Percentiles rank a stretch among this genome's conserved stretches.
Evolutionary conservation across 2,797 vertebrate species (phyloP).

Genomic region (Cuniculus paca): DNA sequence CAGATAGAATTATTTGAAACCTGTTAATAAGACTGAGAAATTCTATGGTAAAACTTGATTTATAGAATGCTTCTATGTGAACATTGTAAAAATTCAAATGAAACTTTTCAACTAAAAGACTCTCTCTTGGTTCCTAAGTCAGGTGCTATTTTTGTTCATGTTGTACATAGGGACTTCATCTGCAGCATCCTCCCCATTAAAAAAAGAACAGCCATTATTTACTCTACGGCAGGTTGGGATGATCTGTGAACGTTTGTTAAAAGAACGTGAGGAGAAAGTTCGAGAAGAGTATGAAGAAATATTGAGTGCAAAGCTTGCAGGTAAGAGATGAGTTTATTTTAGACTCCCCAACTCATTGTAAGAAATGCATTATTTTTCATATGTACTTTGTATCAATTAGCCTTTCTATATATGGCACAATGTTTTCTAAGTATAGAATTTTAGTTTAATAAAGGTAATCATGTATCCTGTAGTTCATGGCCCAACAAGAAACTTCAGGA

Average conservation of each 20-base stretch:
- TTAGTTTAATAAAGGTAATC: constrained; percentile 13
- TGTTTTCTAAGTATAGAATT: constrained; percentile 59
- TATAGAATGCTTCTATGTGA: constrained; percentile 5
- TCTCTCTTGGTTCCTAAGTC: constrained; percentile 56
- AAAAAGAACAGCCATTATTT: constrained; percentile 98
- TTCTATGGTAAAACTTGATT: background rate
- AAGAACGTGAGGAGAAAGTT: constrained; percentile 97
- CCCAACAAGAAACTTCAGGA: background rate
- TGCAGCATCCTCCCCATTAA: constrained; percentile 93
- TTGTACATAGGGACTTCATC: constrained; percentile 90
- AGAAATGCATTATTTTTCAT: constrained; percentile 29
- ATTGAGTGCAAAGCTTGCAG: constrained; percentile 97
- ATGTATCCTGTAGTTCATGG: background rate
- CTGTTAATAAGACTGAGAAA: constrained; percentile 23
- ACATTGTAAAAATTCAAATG: constrained; percentile 1
- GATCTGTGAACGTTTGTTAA: constrained; percentile 98
- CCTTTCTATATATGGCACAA: background rate
- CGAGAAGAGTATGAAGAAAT: constrained; percentile 98
- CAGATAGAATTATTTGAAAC: background rate
- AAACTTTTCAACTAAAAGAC: background rate
- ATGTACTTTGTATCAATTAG: background rate
- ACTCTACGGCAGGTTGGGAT: constrained; percentile 97
- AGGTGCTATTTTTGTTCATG: constrained; percentile 62
- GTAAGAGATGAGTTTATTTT: constrained; percentile 85
- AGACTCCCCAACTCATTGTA: background rate